These are phyloP conservation scores for Steromphala cineraria DNA, from an alignment of 2,888 invertebrate genomes.

Conservation along the genomic window DNA sequence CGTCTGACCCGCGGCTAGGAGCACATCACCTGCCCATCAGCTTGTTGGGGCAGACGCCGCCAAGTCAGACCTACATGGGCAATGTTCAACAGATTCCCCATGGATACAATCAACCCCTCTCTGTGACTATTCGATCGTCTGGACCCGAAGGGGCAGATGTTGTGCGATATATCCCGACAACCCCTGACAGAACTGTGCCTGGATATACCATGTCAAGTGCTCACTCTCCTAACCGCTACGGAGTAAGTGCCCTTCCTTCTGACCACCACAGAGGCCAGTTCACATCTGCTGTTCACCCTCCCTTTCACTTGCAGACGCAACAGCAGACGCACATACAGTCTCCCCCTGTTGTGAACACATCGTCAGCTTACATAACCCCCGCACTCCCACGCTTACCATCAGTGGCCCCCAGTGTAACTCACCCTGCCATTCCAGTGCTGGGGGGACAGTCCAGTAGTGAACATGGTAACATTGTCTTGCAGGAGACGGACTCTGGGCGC, in stretches of 20 bases:
- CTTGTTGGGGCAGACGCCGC: background rate
- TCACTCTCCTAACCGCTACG: conserved; percentile 6
- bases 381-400: conserved; percentile 1
- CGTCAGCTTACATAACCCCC: conserved; percentile 15
- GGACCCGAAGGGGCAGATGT: conserved; percentile 24
- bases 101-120: conserved; percentile 27
- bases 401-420: conserved; percentile 35
- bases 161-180: conserved; percentile 21
- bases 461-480: conserved; percentile 37
- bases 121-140: conserved; percentile 27
- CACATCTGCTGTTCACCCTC: background rate
- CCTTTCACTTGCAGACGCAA: background rate
- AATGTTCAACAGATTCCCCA: background rate
- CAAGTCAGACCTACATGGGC: background rate
- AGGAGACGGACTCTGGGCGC: conserved; percentile 41
- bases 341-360: background rate
- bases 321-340: background rate
- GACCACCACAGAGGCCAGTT: background rate
- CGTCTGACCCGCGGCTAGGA: background rate
- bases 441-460: conserved; percentile 33
- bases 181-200: conserved; percentile 5
- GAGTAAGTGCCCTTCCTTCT: background rate
- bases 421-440: conserved; percentile 41
- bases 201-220: conserved; percentile 12
- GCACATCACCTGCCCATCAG: background rate